These are phyloP conservation scores for Rhingia rostrata DNA, from an alignment of 2,888 invertebrate species.

Conservation along the genomic window DNA sequence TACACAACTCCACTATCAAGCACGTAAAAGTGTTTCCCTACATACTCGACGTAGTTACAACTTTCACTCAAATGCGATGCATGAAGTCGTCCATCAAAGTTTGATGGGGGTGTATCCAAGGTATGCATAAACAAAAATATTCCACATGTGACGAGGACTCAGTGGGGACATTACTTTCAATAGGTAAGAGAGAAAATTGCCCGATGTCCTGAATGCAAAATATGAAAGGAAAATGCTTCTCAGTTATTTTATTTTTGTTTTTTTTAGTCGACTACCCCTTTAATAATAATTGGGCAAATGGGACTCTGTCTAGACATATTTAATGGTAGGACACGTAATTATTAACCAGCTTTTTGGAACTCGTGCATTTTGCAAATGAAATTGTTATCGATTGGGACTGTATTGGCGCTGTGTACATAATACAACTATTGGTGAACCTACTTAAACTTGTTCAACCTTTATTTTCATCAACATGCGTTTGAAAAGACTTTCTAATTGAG, in stretches of 20 bases:
- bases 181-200: constrained; percentile 32
- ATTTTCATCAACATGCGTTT: too few relatives aligned
- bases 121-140: background rate
- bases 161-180: constrained; percentile 20
- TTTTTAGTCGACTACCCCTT: constrained; percentile 3
- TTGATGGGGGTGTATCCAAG: background rate
- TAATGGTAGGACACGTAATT: constrained; percentile 25
- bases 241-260: constrained; percentile 2
- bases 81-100: constrained; percentile 29
- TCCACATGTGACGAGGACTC: constrained; percentile 40
- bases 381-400: background rate
- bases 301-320: constrained; percentile 48
- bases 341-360: constrained; percentile 19
- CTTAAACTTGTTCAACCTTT: too few relatives aligned
- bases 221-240: constrained; percentile 23
- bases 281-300: constrained; percentile 36
- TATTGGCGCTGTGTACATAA: background rate
- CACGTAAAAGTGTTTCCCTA: too few relatives aligned
- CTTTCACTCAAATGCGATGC: constrained; percentile 36
- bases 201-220: constrained; percentile 52
- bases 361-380: background rate
- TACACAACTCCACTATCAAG: too few relatives aligned
- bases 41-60: background rate
- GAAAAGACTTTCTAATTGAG: too few relatives aligned
- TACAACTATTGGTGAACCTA: too few relatives aligned